A percentile compares a stretch with the other conserved stretches of the same genome.
These are phyloP conservation scores for Strigops habroptila DNA, from an alignment of 2,113 vertebrate genomes.

Conservation along the genomic window DNA sequence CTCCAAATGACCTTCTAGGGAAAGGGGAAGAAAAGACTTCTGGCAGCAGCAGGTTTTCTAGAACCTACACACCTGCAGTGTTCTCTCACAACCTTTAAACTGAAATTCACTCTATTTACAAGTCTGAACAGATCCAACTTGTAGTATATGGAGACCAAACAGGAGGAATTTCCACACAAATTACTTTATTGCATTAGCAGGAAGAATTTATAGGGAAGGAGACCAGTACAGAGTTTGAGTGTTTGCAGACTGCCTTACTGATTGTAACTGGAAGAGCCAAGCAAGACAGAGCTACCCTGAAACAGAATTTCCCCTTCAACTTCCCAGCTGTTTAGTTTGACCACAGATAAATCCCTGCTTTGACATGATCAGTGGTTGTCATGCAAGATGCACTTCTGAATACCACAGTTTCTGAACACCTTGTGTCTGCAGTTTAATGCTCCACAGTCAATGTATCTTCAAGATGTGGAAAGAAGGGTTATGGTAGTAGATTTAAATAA, in stretches of 20 bases:
- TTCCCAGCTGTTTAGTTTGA: neutral
- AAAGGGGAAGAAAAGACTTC: neutral
- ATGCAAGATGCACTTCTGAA: neutral
- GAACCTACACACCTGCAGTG: neutral
- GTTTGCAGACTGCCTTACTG: neutral
- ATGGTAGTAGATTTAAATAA: neutral
- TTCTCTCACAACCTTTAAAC: neutral
- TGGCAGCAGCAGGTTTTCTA: neutral
- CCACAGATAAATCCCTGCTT: neutral
- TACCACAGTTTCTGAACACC: neutral
- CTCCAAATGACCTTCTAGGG: neutral
- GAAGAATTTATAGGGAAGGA: neutral
- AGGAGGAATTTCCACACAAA: neutral
- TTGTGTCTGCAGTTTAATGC: neutral
- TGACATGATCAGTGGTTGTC: neutral
- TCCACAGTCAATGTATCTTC: rapidly evolving
- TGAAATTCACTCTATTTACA: neutral
- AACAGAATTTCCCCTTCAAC: neutral
- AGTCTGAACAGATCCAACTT: neutral
- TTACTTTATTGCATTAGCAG: neutral
- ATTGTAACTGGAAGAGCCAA: neutral
- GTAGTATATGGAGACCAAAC: neutral
- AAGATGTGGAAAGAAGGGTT: neutral
- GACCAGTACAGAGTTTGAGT: neutral
- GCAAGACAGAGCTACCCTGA: neutral